phyloP scores from a whole-genome alignment of 2,113 vertebrate species.

The Leucoraja erinaceus region DNA sequence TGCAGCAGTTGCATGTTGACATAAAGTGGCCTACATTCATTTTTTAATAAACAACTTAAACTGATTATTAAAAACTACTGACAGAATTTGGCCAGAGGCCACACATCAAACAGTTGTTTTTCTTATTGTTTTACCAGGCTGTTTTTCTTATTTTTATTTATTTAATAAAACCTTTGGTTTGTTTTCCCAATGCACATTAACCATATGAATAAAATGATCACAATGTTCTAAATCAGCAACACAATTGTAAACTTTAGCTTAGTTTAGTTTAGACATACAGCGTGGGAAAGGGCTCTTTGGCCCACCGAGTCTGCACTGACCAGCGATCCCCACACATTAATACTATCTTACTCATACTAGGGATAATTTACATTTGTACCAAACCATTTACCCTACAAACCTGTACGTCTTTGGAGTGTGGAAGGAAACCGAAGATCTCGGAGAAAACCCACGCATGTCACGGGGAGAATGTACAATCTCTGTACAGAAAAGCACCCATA shows the following conservation, averaged over 20 bases:
- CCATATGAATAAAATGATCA: not conserved
- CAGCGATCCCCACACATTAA: too few species aligned
- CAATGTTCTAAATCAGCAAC: not conserved
- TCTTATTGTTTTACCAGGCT: not conserved
- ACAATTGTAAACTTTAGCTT: not conserved
- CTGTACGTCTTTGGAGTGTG: too few species aligned
- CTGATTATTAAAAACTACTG: not conserved
- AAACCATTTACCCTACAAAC: too few species aligned
- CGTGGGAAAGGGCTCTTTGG: too few species aligned
- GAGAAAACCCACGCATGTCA: too few species aligned
- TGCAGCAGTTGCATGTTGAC: not conserved
- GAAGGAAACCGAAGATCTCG: too few species aligned
- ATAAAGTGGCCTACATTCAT: not conserved
- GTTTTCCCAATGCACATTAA: not conserved
- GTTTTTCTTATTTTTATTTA: constrained; percentile 8
- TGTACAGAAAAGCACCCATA: too few species aligned
- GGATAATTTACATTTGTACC: too few species aligned
- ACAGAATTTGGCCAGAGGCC: not conserved
- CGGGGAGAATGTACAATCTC: too few species aligned
- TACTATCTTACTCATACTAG: too few species aligned
- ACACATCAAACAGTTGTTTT: not conserved
- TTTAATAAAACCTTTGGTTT: not conserved
- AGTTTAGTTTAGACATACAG: not conserved
- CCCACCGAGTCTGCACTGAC: too few species aligned
- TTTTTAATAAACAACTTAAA: not conserved